These are phyloP conservation scores for Cotesia congregata DNA, from an alignment of 2,888 invertebrate species.

Conservation along the genomic window DNA sequence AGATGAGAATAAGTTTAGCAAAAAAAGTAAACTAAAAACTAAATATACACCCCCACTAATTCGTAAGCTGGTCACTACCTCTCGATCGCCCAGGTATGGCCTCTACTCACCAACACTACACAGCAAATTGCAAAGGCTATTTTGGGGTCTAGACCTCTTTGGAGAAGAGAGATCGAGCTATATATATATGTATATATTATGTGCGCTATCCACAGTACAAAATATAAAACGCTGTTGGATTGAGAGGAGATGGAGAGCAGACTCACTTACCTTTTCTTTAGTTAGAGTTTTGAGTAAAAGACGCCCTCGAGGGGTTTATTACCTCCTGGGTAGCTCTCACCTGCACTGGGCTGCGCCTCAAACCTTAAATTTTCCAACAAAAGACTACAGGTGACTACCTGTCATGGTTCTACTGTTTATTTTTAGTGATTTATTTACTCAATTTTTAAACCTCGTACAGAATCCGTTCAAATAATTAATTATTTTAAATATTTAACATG, in stretches of 20 bases:
- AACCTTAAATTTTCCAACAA: conserved; percentile 5
- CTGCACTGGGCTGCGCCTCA: background rate
- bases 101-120: background rate
- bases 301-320: conserved; percentile 24
- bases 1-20: conserved; percentile 1
- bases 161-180: too few species aligned
- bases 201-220: too few species aligned
- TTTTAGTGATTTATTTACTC: background rate
- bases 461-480: background rate
- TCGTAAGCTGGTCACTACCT: conserved; percentile 34
- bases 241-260: background rate
- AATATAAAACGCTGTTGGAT: too few species aligned
- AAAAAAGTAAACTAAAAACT: conserved; percentile 27
- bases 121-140: background rate
- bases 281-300: background rate
- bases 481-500: conserved; percentile 4
- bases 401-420: background rate
- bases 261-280: conserved; percentile 23
- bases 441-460: background rate
- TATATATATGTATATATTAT: too few species aligned
- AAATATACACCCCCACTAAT: conserved; percentile 32
- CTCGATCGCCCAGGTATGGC: conserved; percentile 33
- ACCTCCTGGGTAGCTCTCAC: conserved; percentile 20
- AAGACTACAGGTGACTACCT: background rate
- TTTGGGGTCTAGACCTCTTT: too few species aligned